Percentiles rank a stretch among this genome's conserved stretches.
Evolutionary conservation across 2,797 vertebrate genomes (phyloP).

Genomic region (Botia kubotai): DNA sequence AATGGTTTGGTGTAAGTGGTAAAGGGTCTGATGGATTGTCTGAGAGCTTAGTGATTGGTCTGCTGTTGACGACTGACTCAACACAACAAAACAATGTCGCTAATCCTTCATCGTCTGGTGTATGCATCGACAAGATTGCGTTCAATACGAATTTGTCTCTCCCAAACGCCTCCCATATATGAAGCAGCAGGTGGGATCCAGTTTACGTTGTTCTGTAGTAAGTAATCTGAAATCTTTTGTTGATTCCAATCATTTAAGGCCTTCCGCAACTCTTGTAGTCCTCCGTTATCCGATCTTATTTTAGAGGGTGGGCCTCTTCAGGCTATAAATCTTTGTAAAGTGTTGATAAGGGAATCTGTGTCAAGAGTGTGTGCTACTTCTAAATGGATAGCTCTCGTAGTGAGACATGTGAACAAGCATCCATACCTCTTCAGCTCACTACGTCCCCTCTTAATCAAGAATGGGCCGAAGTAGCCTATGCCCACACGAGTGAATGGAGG

Average conservation of each 20-base stretch:
- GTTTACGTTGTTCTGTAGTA: constrained; percentile 16
- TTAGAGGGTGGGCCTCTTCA: constrained; percentile 1
- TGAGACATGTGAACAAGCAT: not conserved
- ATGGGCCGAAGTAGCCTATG: not conserved
- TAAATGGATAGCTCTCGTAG: constrained; percentile 10
- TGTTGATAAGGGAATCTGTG: constrained; percentile 11
- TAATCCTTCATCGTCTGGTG: constrained; percentile 7
- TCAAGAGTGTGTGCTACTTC: constrained; percentile 5
- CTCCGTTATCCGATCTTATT: constrained; percentile 9
- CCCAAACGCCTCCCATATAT: constrained; percentile 24
- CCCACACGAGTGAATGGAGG: constrained; percentile 1
- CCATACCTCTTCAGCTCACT: not conserved
- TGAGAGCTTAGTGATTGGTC: constrained; percentile 31
- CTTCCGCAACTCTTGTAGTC: not conserved
- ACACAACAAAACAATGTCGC: not conserved
- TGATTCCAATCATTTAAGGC: constrained; percentile 19
- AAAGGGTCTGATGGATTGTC: constrained; percentile 18
- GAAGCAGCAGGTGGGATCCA: constrained; percentile 27
- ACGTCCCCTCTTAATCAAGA: not conserved
- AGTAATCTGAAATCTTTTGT: constrained; percentile 14
- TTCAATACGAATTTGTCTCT: not conserved
- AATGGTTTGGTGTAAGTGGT: constrained; percentile 32
- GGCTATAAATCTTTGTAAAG: constrained; percentile 10
- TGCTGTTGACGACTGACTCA: constrained; percentile 17
- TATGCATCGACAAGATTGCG: not conserved